Evolutionary conservation across 2,797 vertebrate species (phyloP).

Genomic region (Catostomus latipinnis): DNA sequence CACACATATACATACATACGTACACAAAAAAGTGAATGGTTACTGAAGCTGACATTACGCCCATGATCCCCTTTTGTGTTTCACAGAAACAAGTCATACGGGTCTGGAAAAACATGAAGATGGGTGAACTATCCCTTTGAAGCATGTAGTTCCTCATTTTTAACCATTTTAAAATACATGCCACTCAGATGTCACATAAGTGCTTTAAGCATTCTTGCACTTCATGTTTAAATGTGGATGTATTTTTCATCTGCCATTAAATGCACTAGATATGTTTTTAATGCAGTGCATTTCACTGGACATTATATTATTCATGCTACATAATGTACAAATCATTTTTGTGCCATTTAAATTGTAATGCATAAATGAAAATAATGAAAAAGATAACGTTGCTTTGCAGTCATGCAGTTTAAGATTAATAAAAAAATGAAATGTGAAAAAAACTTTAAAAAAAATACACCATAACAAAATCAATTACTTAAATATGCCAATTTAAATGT

Average conservation of each 20-base stretch:
- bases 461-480: background rate
- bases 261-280: conserved; percentile 17
- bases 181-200: conserved; percentile 7
- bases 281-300: conserved; percentile 3
- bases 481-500: too few species aligned
- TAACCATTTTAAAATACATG: conserved; percentile 26
- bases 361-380: conserved; percentile 40
- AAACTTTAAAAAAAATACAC: background rate
- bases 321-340: conserved; percentile 9
- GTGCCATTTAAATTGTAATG: conserved; percentile 3
- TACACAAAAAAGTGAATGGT: too few species aligned
- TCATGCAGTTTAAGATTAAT: conserved; percentile 5
- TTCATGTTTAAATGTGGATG: background rate
- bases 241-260: conserved; percentile 14
- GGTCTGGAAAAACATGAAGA: too few species aligned
- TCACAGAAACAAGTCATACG: too few species aligned
- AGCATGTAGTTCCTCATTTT: background rate
- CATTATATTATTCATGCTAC: background rate
- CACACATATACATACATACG: too few species aligned
- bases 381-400: conserved; percentile 17
- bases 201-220: conserved; percentile 11
- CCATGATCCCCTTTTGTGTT: too few species aligned
- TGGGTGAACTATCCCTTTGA: too few species aligned
- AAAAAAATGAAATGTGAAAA: background rate
- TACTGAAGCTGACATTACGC: too few species aligned